phyloP scores from a whole-genome alignment of 1,140 invertebrate genomes.

The Ceratina japonica region DNA sequence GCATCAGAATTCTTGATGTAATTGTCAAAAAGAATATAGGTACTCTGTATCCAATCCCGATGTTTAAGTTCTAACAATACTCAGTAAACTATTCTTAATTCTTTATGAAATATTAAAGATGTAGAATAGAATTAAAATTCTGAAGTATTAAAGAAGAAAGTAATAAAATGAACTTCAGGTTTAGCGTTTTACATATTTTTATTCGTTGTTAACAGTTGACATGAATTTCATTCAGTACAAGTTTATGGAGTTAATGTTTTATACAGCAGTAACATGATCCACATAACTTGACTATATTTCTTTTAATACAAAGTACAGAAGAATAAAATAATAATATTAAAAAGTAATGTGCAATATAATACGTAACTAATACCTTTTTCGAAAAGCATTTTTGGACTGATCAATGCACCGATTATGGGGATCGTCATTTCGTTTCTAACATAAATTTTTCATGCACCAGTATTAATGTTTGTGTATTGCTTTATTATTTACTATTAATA shows the following conservation, averaged over 20 bases:
- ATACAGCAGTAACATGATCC: constrained; percentile 36
- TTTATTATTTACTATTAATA: constrained; percentile 21
- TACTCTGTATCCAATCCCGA: not conserved
- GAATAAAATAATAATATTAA: constrained; percentile 9
- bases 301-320: constrained; percentile 21
- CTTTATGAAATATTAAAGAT: too few species aligned
- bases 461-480: constrained; percentile 11
- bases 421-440: not conserved
- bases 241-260: constrained; percentile 32
- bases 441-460: not conserved
- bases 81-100: not conserved
- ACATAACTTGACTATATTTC: not conserved
- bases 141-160: not conserved
- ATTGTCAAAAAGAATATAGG: constrained; percentile 19
- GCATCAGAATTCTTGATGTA: constrained; percentile 54
- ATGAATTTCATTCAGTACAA: constrained; percentile 38
- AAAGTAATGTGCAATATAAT: not conserved
- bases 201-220: constrained; percentile 45
- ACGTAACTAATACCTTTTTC: not conserved
- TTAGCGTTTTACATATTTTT: constrained; percentile 44
- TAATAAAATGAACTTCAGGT: not conserved
- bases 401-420: not conserved
- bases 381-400: not conserved
- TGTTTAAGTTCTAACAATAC: not conserved
- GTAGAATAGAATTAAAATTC: too few species aligned